A percentile compares a stretch with the other conserved stretches of the same genome.
phyloP scores from a whole-genome alignment of 1,140 invertebrate genomes.

The Euborellia annulipes region DNA sequence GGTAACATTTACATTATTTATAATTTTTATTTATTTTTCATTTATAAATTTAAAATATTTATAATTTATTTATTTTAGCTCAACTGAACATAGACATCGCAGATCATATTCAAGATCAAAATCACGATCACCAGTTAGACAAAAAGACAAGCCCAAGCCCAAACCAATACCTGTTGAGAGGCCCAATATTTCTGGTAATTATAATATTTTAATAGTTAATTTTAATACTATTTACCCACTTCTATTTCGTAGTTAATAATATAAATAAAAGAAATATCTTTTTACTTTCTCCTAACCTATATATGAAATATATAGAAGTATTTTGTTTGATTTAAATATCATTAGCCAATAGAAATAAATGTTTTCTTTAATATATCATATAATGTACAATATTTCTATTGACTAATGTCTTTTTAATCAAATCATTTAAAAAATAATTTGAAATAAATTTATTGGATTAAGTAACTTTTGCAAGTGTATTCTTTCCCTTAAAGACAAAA shows the following conservation, averaged over 20 bases:
- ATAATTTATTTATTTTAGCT: constrained; percentile 19
- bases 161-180: background rate
- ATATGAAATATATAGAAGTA: constrained; percentile 19
- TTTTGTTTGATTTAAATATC: background rate
- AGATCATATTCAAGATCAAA: constrained; percentile 29
- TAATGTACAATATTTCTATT: no score
- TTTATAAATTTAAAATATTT: background rate
- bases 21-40: constrained; percentile 2
- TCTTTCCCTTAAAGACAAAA: no score
- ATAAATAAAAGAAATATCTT: constrained; percentile 31
- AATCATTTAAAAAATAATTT: no score
- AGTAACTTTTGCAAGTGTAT: no score
- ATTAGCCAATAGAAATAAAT: constrained; percentile 26
- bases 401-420: no score
- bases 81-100: constrained; percentile 30
- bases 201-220: background rate
- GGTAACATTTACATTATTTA: constrained; percentile 4
- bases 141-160: background rate
- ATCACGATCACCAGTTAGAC: constrained; percentile 15
- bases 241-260: constrained; percentile 27
- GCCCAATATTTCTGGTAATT: background rate
- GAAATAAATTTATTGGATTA: no score
- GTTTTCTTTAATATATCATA: constrained; percentile 38
- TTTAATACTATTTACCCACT: background rate
- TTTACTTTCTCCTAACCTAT: constrained; percentile 22